These are phyloP conservation scores for Heptranchias perlo DNA, from an alignment of 2,113 vertebrate genomes.

Conservation along the genomic window DNA sequence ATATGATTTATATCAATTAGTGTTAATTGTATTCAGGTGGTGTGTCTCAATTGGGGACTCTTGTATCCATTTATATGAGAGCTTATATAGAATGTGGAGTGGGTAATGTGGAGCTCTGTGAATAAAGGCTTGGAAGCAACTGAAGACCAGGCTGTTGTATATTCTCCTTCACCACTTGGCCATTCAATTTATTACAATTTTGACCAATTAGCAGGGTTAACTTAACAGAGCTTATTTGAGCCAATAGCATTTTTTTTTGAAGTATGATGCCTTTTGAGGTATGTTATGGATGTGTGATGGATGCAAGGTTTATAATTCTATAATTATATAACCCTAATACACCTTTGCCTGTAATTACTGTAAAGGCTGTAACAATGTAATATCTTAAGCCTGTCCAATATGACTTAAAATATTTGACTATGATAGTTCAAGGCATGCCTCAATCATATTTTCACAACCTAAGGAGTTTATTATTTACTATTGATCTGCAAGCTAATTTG, in stretches of 20 bases:
- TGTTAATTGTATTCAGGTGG: no score
- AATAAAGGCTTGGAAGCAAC: no score
- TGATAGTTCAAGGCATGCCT: background rate
- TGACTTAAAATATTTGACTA: background rate
- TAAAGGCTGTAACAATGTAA: background rate
- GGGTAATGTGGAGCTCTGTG: no score
- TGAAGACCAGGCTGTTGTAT: no score
- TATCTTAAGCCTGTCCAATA: background rate
- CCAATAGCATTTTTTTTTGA: background rate
- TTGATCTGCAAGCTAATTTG: background rate
- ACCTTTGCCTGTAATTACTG: background rate
- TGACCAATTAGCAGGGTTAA: background rate
- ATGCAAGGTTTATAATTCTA: background rate
- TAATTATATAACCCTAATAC: background rate
- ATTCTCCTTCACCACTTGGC: no score
- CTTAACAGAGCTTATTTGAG: background rate
- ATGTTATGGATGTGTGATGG: background rate
- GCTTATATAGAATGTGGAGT: no score
- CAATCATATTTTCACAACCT: background rate
- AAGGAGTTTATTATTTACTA: background rate
- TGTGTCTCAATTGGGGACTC: no score
- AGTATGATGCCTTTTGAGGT: background rate
- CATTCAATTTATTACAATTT: no score
- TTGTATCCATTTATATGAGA: no score
- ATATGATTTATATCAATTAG: no score